These are phyloP conservation scores for Pinctada fucata DNA, from an alignment of 2,888 invertebrate species.

Conservation along the genomic window DNA sequence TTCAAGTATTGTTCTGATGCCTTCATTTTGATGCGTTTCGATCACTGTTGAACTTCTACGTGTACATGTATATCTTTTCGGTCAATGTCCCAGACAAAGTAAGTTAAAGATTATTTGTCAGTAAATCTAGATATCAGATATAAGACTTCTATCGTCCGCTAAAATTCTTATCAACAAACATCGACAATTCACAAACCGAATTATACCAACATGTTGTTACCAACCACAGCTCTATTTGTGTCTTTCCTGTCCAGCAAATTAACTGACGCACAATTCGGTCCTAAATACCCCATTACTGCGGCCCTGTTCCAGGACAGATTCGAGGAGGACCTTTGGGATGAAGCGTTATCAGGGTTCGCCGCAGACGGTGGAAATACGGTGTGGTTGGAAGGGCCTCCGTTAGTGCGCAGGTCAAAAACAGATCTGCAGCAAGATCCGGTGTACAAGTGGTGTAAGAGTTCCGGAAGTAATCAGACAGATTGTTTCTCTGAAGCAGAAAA, in stretches of 20 bases:
- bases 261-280: constrained; percentile 14
- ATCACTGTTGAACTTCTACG: too few relatives aligned
- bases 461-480: constrained; percentile 21
- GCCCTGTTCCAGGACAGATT: constrained; percentile 64
- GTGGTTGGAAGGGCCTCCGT: constrained; percentile 55
- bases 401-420: constrained; percentile 45
- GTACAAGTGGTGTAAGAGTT: constrained; percentile 55
- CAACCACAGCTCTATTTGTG: background rate
- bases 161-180: too few relatives aligned
- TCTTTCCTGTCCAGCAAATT: background rate
- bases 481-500: constrained; percentile 57
- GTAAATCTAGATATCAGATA: too few relatives aligned
- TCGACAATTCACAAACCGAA: too few relatives aligned
- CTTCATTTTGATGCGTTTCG: too few relatives aligned
- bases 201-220: too few relatives aligned
- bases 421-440: constrained; percentile 56
- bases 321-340: constrained; percentile 55
- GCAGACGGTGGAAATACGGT: constrained; percentile 65
- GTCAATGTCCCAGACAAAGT: too few relatives aligned
- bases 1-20: too few relatives aligned
- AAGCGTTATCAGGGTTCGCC: constrained; percentile 53
- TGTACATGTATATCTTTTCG: too few relatives aligned
- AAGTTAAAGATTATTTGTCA: too few relatives aligned
- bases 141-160: too few relatives aligned
- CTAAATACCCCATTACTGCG: constrained; percentile 65